Base-by-base conservation (phyloP, 2,888 invertebrate species). In the Orthosia gothica region DNA sequence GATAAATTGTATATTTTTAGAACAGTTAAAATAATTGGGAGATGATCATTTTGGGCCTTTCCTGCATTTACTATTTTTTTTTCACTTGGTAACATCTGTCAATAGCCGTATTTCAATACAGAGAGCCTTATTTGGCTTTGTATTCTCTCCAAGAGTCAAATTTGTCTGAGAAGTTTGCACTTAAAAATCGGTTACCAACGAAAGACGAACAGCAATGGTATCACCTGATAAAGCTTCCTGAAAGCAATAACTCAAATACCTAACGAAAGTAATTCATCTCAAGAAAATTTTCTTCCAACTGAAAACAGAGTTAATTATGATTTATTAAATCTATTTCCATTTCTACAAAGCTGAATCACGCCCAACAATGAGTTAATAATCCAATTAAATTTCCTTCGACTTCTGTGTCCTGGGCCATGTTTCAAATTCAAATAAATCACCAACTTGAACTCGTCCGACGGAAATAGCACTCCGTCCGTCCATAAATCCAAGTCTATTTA, bases 401-500 rank as follows among this genome's bases (percentile, higher is more conserved):
- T 95, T 92, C 89, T 92, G 93, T 94, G 94, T 95, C 93, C 91
- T 91, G 94, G 91, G 90, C 94, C 92, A 93, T 94, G 95, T 94
- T 95, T 93, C 94, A 95, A 95, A 96, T 94, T 95, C 94, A 90
- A 92, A 96, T 96, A 96, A 96, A 96, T 96, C 96, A 96, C 87
- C 89, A 85, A 89, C 90, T 92, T 92, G 92, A 94, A 94, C 92
- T 94, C 93, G 93, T 92, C 94, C 91, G 93, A 95, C 96, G 95
- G 96, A 96, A 96, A 96, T 96, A 96, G 94, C 95, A 94, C 94
- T 94, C 94, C 92, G 93, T 89, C 92, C 92, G 93, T 92, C 92
- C 94, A 95, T 96, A 96, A 96, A 96, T 96, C 93, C 92, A 89
- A 91, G 93, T 96, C 96, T 96, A 96, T 96, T 96, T 96, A 95